Evolutionary conservation across 2,113 vertebrate genomes (phyloP).

Genomic region (Cinclus cinclus): DNA sequence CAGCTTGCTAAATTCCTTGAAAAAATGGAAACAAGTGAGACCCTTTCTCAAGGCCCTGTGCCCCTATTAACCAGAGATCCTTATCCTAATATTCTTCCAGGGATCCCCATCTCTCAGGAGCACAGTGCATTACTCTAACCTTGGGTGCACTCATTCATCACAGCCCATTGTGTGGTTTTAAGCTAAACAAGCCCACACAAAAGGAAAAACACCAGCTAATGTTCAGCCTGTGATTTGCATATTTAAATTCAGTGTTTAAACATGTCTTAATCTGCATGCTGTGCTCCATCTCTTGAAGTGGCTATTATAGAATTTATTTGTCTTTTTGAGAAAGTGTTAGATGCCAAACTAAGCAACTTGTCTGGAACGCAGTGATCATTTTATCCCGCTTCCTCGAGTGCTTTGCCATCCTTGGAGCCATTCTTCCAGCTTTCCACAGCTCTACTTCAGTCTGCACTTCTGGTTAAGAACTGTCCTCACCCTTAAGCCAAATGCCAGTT

Average conservation of each 20-base stretch:
- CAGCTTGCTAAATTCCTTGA: background rate
- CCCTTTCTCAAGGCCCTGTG: background rate
- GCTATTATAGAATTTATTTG: background rate
- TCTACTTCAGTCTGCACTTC: background rate
- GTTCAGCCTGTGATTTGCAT: background rate
- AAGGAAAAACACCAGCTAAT: background rate
- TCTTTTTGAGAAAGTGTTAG: background rate
- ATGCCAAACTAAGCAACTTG: background rate
- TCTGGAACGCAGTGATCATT: background rate
- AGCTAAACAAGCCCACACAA: background rate
- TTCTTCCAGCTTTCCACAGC: background rate
- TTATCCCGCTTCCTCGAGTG: background rate
- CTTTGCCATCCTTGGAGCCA: background rate
- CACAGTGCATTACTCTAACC: fast-evolving
- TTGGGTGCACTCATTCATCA: no score
- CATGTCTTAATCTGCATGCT: background rate
- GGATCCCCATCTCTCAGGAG: background rate
- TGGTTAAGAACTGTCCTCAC: background rate
- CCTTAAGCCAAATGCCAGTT: background rate
- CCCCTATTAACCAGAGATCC: background rate
- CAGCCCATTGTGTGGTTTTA: background rate
- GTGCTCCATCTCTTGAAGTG: background rate
- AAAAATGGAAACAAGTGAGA: background rate
- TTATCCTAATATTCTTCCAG: background rate
- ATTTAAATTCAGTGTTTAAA: background rate